A percentile compares a stretch with the other conserved stretches of the same genome.
Evolutionary conservation across 2,888 invertebrate species (phyloP).

Genomic region (Ramazzottius varieornatus): DNA sequence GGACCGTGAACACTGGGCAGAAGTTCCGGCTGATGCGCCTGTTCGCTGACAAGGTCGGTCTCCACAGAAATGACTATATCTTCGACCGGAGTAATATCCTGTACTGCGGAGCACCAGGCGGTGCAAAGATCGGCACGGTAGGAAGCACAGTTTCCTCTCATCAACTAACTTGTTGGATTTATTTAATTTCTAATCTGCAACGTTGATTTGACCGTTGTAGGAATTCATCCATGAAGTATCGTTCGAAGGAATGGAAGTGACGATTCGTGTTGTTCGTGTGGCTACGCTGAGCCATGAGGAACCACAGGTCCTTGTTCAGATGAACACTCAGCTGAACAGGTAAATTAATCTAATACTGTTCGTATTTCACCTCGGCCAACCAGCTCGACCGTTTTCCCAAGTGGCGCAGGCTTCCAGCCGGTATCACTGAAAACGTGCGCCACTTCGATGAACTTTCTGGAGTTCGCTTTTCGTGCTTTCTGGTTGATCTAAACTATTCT

Average conservation of each 20-base stretch:
- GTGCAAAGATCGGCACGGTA: background rate
- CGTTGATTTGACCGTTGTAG: too few relatives aligned
- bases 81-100: background rate
- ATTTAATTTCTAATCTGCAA: background rate
- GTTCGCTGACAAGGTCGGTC: background rate
- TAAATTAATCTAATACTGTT: too few relatives aligned
- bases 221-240: background rate
- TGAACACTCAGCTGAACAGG: background rate
- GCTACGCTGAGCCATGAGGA: background rate
- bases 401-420: too few relatives aligned
- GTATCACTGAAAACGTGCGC: too few relatives aligned
- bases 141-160: background rate
- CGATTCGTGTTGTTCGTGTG: background rate
- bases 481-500: background rate
- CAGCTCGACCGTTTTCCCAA: too few relatives aligned
- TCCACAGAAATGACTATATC: background rate
- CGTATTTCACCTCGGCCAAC: too few relatives aligned
- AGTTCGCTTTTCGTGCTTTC: background rate
- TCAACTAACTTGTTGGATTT: background rate
- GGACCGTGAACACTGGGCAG: background rate
- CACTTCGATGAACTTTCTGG: background rate
- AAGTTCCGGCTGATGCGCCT: background rate
- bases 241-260: background rate
- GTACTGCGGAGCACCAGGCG: background rate
- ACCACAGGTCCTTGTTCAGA: background rate